These are phyloP conservation scores for Drosophila neonasuta DNA, from an alignment of 2,888 invertebrate genomes.

Conservation along the genomic window DNA sequence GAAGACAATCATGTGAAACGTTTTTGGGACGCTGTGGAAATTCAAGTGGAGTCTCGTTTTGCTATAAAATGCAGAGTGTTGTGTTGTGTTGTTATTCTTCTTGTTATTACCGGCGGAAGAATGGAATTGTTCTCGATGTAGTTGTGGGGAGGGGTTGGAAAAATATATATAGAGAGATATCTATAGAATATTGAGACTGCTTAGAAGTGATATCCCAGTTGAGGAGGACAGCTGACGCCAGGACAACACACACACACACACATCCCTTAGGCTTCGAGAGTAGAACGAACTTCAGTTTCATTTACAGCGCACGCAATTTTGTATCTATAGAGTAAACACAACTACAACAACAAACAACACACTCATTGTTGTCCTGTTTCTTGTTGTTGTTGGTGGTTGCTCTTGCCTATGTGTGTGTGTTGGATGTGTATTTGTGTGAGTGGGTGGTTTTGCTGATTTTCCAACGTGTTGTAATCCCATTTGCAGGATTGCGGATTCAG, in stretches of 20 bases:
- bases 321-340: constrained; percentile 48
- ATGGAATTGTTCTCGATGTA: constrained; percentile 46
- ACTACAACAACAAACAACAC: constrained; percentile 15
- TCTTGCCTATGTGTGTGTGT: constrained; percentile 12
- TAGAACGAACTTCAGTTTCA: constrained; percentile 50
- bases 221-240: constrained; percentile 56
- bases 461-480: constrained; percentile 79
- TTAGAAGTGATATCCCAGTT: no score
- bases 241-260: constrained; percentile 1
- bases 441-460: constrained; percentile 56
- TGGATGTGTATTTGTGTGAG: background rate
- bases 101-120: constrained; percentile 70
- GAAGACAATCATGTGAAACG: no score
- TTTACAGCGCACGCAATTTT: constrained; percentile 72
- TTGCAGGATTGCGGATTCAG: constrained; percentile 79
- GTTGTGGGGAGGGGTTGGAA: constrained; percentile 55
- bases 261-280: constrained; percentile 26
- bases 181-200: no score
- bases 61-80: constrained; percentile 56
- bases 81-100: constrained; percentile 46
- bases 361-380: constrained; percentile 21
- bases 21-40: no score
- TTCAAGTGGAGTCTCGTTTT: constrained; percentile 4
- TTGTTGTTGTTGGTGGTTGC: constrained; percentile 26
- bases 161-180: constrained; percentile 12